phyloP scores from a whole-genome alignment of 2,113 vertebrate genomes.

The Pseudorectes ferrugineus region DNA sequence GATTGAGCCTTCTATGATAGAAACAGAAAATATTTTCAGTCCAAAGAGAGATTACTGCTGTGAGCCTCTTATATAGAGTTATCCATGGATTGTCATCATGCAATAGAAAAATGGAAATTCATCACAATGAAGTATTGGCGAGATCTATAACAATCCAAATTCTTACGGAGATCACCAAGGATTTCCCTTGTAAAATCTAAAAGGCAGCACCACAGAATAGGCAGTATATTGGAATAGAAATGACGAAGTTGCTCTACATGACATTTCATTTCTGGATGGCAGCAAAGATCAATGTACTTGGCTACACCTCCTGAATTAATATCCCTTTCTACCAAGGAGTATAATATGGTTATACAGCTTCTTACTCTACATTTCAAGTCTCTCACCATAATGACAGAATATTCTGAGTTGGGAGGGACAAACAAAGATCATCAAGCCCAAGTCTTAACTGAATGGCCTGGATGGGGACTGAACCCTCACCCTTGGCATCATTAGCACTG shows the following conservation, averaged over 20 bases:
- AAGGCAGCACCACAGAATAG: background rate
- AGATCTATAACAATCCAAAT: background rate
- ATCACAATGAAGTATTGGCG: background rate
- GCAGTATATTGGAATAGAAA: conserved; percentile 9
- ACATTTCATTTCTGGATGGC: conserved; percentile 61
- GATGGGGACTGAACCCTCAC: background rate
- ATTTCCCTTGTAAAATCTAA: conserved; percentile 34
- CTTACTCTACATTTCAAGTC: background rate
- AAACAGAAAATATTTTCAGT: background rate
- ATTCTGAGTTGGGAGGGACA: background rate
- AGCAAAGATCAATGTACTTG: conserved; percentile 66
- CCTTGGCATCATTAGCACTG: rapidly evolving
- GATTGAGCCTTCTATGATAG: background rate
- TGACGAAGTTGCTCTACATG: conserved; percentile 23
- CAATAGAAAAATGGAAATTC: background rate
- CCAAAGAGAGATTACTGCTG: background rate
- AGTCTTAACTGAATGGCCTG: background rate
- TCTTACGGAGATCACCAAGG: background rate
- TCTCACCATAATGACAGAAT: background rate
- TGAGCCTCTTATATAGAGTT: background rate
- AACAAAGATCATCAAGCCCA: background rate
- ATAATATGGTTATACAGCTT: background rate
- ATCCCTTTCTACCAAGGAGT: conserved; percentile 3
- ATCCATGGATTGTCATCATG: background rate
- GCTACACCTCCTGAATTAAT: conserved; percentile 57